A percentile compares a stretch with the other conserved stretches of the same genome.
Evolutionary conservation across 2,797 vertebrate species (phyloP).

Genomic region (Podarcis lilfordi): DNA sequence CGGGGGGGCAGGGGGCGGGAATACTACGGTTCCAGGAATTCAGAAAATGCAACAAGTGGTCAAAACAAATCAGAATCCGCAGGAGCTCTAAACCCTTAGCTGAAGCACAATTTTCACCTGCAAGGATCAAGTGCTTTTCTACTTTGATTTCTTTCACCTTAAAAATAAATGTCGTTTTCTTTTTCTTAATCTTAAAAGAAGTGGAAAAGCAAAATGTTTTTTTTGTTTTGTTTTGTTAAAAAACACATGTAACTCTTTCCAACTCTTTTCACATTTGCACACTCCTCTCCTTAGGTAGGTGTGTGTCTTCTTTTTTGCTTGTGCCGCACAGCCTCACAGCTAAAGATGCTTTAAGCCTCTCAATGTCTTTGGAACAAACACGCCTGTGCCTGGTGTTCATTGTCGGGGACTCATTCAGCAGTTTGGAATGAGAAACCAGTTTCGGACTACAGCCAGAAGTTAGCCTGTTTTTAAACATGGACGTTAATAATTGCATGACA

Average conservation of each 20-base stretch:
- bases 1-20: too few species aligned
- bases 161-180: neutral
- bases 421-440: neutral
- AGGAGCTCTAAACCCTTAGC: neutral
- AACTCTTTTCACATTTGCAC: neutral
- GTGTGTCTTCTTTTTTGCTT: neutral
- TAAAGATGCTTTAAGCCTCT: conserved; percentile 8
- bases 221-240: too few species aligned
- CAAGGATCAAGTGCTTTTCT: neutral
- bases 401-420: neutral
- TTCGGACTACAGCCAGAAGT: neutral
- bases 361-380: neutral
- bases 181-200: too few species aligned
- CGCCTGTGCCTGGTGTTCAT: neutral
- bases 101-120: neutral
- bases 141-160: neutral
- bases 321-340: neutral
- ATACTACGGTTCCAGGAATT: neutral
- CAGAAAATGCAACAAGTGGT: neutral
- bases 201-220: too few species aligned
- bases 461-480: neutral
- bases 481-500: neutral
- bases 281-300: neutral
- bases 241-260: neutral
- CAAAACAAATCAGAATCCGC: neutral